phyloP scores from a whole-genome alignment of 2,888 invertebrate genomes.

The Dasypogon diadema region DNA sequence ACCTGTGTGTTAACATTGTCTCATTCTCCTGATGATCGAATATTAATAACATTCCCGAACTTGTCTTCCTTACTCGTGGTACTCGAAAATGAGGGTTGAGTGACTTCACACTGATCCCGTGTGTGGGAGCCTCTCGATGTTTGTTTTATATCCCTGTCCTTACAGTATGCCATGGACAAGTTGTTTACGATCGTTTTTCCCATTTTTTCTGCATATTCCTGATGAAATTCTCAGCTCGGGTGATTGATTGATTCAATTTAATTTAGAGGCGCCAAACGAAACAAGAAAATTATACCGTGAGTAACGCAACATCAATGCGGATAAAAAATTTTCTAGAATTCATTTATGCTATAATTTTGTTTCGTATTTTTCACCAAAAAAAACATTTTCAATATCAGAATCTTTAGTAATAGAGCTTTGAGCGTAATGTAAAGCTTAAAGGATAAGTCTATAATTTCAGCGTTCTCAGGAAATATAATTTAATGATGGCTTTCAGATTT shows the following conservation, averaged over 20 bases:
- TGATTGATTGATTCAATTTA: slow-evolving; percentile 45
- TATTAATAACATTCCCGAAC: slow-evolving; percentile 44
- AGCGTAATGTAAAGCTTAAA: too few relatives aligned
- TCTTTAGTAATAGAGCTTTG: too few relatives aligned
- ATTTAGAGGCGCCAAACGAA: slow-evolving; percentile 25
- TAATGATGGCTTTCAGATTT: too few relatives aligned
- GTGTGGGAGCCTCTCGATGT: slow-evolving; percentile 40
- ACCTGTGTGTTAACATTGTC: slow-evolving; percentile 38
- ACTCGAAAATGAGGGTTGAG: slow-evolving; percentile 36
- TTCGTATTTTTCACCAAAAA: too few relatives aligned
- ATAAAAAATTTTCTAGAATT: too few relatives aligned
- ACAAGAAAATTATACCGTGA: not conserved
- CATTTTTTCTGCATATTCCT: not conserved
- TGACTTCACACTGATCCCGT: slow-evolving; percentile 41
- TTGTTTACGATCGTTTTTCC: slow-evolving; percentile 4
- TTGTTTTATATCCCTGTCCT: slow-evolving; percentile 35
- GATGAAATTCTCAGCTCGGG: slow-evolving; percentile 33
- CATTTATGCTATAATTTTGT: too few relatives aligned
- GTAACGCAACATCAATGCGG: too few relatives aligned
- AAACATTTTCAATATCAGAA: too few relatives aligned
- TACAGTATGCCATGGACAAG: slow-evolving; percentile 4
- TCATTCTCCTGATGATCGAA: slow-evolving; percentile 32
- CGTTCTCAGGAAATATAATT: too few relatives aligned
- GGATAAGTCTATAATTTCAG: too few relatives aligned
- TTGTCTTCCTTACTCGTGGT: not conserved